Base-by-base conservation (phyloP, 2,797 vertebrate species). In the Hippocampus kuda region DNA sequence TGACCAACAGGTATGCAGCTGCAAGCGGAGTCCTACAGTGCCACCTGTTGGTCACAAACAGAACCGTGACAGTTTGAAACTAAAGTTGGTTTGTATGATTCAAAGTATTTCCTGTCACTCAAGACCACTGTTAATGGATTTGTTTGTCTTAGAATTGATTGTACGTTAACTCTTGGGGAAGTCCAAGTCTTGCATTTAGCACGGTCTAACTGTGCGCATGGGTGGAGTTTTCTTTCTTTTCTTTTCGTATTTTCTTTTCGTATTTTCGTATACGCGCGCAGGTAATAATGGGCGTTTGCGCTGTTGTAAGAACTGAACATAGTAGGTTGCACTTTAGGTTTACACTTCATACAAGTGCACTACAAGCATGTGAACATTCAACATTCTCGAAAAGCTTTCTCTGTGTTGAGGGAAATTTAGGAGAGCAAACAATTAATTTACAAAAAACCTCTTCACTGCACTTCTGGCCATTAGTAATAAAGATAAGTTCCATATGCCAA, bases 341-440 rank as follows among this genome's bases (percentile, higher is more conserved):
- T 46, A 12, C 34, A 38, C 7, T 38, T 38, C 34, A 38, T 38
- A 38, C 34, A n/a, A 53, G 51, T 10, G 51, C 6, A 22, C 51
- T n/a, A 53, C 22, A 53, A n/a, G 44, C 44, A 46, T 46, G 44
- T 15, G 12, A 46, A 8, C 51, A 53, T n/a, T 53, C 22, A n/a
- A 53, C 22, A n/a, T 4, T 53, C 24, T 24, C 38, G 77, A 83
- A 81, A 80, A 80, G 79, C 69, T 75, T 73, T 70, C 66, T 41
- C 53, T 61, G 57, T 68, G 74, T 46, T 68, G 69, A 75, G 75
- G 83, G 81, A 67, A 67, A 74, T 70, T 65, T 67, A 76, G 74
- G 54, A 65, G 80, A 73, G 74, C 71, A 77, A 77, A 13, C 26
- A 27, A 13, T 85, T 74, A 85, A 81, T 75, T 53, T 24, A 26